Evolutionary conservation across 2,113 vertebrate genomes (phyloP).

Genomic region (Ivindomyrus marchei): DNA sequence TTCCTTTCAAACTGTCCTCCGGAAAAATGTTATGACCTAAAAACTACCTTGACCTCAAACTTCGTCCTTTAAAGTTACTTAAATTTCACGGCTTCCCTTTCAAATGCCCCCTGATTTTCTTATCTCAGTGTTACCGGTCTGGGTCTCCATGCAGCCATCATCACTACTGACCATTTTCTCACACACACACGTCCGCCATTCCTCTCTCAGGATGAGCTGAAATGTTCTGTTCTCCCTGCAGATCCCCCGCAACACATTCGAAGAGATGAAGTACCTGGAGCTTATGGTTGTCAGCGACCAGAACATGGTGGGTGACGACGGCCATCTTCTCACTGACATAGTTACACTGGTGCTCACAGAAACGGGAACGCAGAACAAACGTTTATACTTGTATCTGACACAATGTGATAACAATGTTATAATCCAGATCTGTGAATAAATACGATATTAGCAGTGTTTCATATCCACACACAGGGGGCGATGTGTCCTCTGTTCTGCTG

Average conservation of each 20-base stretch:
- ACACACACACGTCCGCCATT: neutral
- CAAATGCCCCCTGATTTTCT: neutral
- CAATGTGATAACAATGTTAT: neutral
- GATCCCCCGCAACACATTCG: slow-evolving; percentile 82
- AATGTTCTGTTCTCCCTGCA: slow-evolving; percentile 41
- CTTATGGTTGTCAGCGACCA: slow-evolving; percentile 96
- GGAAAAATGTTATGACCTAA: neutral
- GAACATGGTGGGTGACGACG: slow-evolving; percentile 75
- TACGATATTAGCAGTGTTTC: neutral
- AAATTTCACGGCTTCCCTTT: neutral
- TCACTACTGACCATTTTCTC: neutral
- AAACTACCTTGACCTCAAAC: neutral
- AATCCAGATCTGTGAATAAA: neutral
- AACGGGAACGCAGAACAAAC: neutral
- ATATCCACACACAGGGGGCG: slow-evolving; percentile 7
- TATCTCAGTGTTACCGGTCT: neutral
- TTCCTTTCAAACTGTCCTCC: neutral
- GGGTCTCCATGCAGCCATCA: neutral
- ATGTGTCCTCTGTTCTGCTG: neutral
- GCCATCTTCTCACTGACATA: neutral
- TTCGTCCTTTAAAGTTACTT: neutral
- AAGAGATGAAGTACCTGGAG: slow-evolving; percentile 95
- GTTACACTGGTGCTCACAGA: neutral
- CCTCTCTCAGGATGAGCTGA: neutral
- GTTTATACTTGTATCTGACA: neutral